These are phyloP conservation scores for Rhynchophorus ferrugineus DNA, from an alignment of 1,140 invertebrate genomes.

Conservation along the genomic window DNA sequence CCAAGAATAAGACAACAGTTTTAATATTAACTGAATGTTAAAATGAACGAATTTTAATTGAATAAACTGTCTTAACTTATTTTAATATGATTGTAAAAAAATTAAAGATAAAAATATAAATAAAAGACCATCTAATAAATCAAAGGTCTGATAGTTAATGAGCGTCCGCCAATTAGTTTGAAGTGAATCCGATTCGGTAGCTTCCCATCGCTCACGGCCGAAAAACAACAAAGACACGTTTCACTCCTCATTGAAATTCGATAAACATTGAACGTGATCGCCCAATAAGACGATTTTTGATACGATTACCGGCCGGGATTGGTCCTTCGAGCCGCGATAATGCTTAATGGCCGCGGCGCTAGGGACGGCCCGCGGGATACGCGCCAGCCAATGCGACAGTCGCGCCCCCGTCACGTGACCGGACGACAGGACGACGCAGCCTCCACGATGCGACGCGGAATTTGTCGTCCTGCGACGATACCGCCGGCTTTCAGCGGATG, in stretches of 20 bases:
- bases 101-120: too few relatives aligned
- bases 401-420: too few relatives aligned
- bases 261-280: slow-evolving; percentile 14
- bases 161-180: too few relatives aligned
- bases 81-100: too few relatives aligned
- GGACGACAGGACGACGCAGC: not conserved
- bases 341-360: slow-evolving; percentile 22
- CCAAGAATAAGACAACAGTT: too few relatives aligned
- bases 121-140: too few relatives aligned
- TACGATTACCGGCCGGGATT: slow-evolving; percentile 4
- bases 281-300: slow-evolving; percentile 14
- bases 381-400: slow-evolving; percentile 8
- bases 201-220: not conserved
- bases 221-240: not conserved
- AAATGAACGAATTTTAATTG: too few relatives aligned
- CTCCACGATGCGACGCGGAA: slow-evolving; percentile 8
- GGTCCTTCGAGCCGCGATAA: slow-evolving; percentile 9
- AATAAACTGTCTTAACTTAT: too few relatives aligned
- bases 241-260: slow-evolving; percentile 15
- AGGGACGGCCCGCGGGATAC: slow-evolving; percentile 12
- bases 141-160: too few relatives aligned
- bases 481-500: too few relatives aligned
- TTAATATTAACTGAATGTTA: too few relatives aligned
- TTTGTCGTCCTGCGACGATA: not conserved
- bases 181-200: not conserved